phyloP scores from a whole-genome alignment of 2,888 invertebrate genomes.

The Sesia apiformis region DNA sequence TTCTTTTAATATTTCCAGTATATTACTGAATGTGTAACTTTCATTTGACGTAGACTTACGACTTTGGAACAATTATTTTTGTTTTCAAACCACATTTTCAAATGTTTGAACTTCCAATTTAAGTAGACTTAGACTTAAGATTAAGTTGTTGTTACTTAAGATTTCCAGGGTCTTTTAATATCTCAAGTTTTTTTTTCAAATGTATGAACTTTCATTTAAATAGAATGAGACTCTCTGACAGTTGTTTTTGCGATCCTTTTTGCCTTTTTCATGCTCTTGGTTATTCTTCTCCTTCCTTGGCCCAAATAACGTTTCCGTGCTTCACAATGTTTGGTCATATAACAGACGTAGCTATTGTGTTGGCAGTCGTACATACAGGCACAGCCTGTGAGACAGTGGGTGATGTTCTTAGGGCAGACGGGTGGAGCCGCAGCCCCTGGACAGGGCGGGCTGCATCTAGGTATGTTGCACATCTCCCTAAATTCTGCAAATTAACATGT shows the following conservation, averaged over 20 bases:
- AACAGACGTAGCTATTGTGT: neutral
- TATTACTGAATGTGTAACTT: too few relatives aligned
- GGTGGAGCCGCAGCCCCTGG: slow-evolving; percentile 22
- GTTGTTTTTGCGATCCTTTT: neutral
- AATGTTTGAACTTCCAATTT: too few relatives aligned
- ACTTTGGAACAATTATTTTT: too few relatives aligned
- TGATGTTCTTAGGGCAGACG: slow-evolving; percentile 24
- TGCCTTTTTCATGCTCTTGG: neutral
- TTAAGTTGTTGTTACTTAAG: too few relatives aligned
- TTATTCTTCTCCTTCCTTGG: neutral
- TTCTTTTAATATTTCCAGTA: too few relatives aligned
- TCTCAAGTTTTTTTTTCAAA: neutral
- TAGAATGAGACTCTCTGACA: neutral
- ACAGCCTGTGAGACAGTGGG: slow-evolving; percentile 24
- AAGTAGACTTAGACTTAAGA: too few relatives aligned
- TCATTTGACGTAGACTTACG: too few relatives aligned
- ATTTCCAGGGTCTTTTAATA: neutral
- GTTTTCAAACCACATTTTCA: too few relatives aligned
- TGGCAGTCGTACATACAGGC: slow-evolving; percentile 28
- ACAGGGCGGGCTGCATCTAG: slow-evolving; percentile 26
- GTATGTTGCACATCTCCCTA: slow-evolving; percentile 16
- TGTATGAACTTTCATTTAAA: neutral
- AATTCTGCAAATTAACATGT: too few relatives aligned
- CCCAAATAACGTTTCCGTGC: neutral
- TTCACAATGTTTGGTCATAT: neutral